These are phyloP conservation scores for Callorhinus ursinus DNA, from an alignment of 2,113 vertebrate species.

Conservation along the genomic window DNA sequence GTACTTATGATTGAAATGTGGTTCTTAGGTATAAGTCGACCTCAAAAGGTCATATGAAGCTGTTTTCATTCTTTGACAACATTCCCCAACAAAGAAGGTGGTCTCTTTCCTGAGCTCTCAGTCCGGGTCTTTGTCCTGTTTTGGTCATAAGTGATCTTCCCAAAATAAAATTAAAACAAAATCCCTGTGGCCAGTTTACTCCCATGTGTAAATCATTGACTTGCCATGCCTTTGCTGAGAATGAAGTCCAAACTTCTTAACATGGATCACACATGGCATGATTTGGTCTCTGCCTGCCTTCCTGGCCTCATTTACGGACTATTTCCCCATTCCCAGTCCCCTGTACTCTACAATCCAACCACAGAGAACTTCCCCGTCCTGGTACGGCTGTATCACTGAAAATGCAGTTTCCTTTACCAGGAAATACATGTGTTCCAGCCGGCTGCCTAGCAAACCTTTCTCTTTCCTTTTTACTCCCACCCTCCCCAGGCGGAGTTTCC, in stretches of 20 bases:
- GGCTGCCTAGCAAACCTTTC: background rate
- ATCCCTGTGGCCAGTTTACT: background rate
- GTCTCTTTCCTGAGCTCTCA: background rate
- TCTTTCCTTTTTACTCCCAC: background rate
- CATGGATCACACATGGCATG: fast-evolving
- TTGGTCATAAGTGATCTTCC: background rate
- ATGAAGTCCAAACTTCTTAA: background rate
- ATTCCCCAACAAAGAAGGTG: background rate
- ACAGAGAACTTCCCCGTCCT: background rate
- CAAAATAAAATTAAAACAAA: background rate
- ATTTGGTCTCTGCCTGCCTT: background rate
- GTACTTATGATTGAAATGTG: background rate
- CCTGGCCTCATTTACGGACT: background rate
- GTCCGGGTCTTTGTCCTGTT: background rate
- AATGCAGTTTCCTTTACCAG: background rate
- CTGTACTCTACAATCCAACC: background rate
- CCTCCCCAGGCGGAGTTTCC: background rate
- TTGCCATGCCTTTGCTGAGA: background rate
- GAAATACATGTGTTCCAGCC: background rate
- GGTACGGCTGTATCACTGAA: background rate
- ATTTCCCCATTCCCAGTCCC: background rate
- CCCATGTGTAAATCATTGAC: background rate
- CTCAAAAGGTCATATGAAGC: background rate
- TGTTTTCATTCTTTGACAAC: background rate
- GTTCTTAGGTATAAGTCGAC: background rate